phyloP scores from a whole-genome alignment of 2,888 invertebrate genomes.

The Cosmia trapezina region DNA sequence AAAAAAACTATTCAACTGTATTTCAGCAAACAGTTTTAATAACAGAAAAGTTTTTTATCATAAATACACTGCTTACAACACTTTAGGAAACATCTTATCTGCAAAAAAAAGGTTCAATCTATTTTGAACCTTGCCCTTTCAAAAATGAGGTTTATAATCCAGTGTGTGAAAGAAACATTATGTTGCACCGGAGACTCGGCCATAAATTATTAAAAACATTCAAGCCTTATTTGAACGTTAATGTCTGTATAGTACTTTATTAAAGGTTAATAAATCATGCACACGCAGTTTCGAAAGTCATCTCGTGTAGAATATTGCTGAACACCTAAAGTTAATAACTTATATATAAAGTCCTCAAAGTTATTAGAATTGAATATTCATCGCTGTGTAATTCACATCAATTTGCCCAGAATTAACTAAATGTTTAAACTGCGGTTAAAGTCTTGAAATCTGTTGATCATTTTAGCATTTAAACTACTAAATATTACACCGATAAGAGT shows the following conservation, averaged over 20 bases:
- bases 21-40: conserved; percentile 46
- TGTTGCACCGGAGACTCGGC: neutral
- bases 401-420: conserved; percentile 21
- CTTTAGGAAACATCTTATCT: neutral
- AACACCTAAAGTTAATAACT: conserved; percentile 28
- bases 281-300: conserved; percentile 38
- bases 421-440: neutral
- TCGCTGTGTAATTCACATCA: conserved; percentile 16
- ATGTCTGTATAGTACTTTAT: conserved; percentile 59
- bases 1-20: conserved; percentile 33
- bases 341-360: conserved; percentile 15
- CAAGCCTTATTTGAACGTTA: conserved; percentile 62
- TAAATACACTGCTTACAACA: conserved; percentile 22
- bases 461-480: conserved; percentile 10
- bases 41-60: conserved; percentile 41
- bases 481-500: too few species aligned
- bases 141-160: neutral
- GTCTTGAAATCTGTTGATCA: conserved; percentile 19
- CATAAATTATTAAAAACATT: conserved; percentile 66
- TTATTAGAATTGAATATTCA: conserved; percentile 34
- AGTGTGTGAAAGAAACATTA: neutral
- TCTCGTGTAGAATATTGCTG: conserved; percentile 16
- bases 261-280: conserved; percentile 68
- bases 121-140: neutral
- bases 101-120: neutral